Evolutionary conservation across 2,113 vertebrate genomes (phyloP).

Genomic region (Coreoperca whiteheadi): DNA sequence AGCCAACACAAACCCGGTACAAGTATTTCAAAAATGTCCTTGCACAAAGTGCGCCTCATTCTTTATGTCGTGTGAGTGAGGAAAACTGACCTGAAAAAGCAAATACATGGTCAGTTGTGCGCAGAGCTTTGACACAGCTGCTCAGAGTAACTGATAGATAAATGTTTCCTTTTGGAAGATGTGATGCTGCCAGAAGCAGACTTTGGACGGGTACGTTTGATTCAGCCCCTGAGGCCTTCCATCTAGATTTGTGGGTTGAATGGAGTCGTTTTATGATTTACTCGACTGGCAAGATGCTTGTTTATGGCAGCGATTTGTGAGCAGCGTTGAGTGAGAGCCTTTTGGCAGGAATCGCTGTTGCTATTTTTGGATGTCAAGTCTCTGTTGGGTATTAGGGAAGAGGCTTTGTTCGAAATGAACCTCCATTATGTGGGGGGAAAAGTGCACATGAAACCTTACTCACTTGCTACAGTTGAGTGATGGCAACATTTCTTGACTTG

Average conservation of each 20-base stretch:
- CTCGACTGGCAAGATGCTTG: constrained; percentile 62
- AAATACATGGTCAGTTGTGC: constrained; percentile 10
- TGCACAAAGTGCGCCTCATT: constrained; percentile 34
- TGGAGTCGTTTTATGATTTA: constrained; percentile 66
- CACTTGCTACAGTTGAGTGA: constrained; percentile 5
- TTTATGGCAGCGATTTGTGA: constrained; percentile 68
- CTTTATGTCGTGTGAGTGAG: constrained; percentile 34
- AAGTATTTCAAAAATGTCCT: constrained; percentile 64
- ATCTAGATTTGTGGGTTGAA: constrained; percentile 59
- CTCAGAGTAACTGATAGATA: constrained; percentile 43
- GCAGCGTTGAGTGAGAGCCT: constrained; percentile 48
- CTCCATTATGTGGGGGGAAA: constrained; percentile 38
- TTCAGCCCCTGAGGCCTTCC: constrained; percentile 54
- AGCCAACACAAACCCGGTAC: constrained; percentile 40
- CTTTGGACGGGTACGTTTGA: constrained; percentile 44
- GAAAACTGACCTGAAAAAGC: constrained; percentile 35
- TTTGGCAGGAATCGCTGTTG: constrained; percentile 59
- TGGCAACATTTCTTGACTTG: neutral
- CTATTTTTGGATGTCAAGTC: constrained; percentile 73
- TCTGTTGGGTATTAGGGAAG: constrained; percentile 52
- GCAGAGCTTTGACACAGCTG: constrained; percentile 33
- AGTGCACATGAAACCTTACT: neutral
- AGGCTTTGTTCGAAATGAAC: constrained; percentile 53
- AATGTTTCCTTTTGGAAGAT: constrained; percentile 52
- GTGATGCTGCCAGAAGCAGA: constrained; percentile 44